These are phyloP conservation scores for Physella acuta DNA, from an alignment of 1,140 invertebrate species.

Conservation along the genomic window DNA sequence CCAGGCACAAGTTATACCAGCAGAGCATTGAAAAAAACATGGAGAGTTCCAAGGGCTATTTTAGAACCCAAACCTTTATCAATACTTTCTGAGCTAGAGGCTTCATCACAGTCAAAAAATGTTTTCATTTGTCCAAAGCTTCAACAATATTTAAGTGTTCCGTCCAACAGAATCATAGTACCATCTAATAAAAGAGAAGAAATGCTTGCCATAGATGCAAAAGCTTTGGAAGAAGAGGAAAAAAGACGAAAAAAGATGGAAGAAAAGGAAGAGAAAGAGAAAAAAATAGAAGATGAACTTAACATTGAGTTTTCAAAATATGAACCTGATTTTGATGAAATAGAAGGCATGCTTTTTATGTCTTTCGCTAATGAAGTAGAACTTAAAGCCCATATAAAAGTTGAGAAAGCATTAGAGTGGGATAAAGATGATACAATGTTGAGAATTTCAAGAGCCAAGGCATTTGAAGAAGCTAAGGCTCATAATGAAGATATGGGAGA, in stretches of 20 bases:
- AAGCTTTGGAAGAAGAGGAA: conserved; percentile 35
- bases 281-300: conserved; percentile 12
- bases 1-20: conserved; percentile 19
- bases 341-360: conserved; percentile 51
- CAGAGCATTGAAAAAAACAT: conserved; percentile 21
- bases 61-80: conserved; percentile 16
- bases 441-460: conserved; percentile 30
- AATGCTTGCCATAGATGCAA: conserved; percentile 32
- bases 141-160: conserved; percentile 23
- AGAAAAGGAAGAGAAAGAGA: background rate
- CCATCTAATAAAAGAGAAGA: conserved; percentile 23
- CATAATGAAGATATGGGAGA: conserved; percentile 13
- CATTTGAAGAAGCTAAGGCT: conserved; percentile 30
- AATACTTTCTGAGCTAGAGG: conserved; percentile 20
- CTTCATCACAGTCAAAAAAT: background rate
- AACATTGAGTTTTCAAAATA: conserved; percentile 27
- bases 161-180: conserved; percentile 31
- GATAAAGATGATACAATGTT: conserved; percentile 29
- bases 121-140: conserved; percentile 24
- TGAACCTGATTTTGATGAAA: conserved; percentile 53
- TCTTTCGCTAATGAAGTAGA: conserved; percentile 48
- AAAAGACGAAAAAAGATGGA: conserved; percentile 19
- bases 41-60: conserved; percentile 11
- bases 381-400: conserved; percentile 44
- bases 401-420: conserved; percentile 47